Evolutionary conservation across 2,797 vertebrate species (phyloP), one percentile per base, ranked within the genome.

Genomic region (Zalophus californianus): DNA sequence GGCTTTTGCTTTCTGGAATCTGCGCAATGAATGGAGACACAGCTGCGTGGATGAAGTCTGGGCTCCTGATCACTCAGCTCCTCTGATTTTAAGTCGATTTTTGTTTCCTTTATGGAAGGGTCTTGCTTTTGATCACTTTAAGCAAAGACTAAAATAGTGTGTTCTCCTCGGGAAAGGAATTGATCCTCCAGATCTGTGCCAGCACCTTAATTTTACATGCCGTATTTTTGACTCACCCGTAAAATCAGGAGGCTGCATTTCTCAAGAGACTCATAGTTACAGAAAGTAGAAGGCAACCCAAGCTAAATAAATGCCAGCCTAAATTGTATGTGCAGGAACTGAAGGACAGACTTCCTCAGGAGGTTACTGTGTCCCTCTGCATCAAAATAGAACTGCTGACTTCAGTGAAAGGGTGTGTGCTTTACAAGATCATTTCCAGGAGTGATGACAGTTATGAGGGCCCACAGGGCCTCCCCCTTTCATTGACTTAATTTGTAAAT

Each of bases 1-100:
- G 18, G 64, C 25, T 78, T 98, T 97, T 89, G 80, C 88, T 97
- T 95, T 98, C 90, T 86, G 91, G 50, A 97, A 79, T 75, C 29
- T 11, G 50, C 52, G 2, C 7, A 77, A 73, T 52, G 88, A 94
- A 95, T 41, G 88, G 52, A 80, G 68, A 97, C 86, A 86, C 14
- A 75, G 35, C 7, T 35, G 21, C 60, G 18, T 58, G 79, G 21
- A 38, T 38, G 79, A 95, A 35, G 79, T 68, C 15, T 48, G 1
- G 44, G 1, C 48, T 89, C 68, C 9, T 38, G 12, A 32, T 91
- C 4, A 8, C 9, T 52, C 38, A 41, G 84, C 38, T n/a, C 21
- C 29, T 87, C 72, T 41, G n/a, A 91, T 48, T 82, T 79, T 38
- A 66, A 68, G 16, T n/a, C 32, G 27, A 52, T 58, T 14, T 32